Evolutionary conservation across 2,113 vertebrate species (phyloP).

Genomic region (Cochlearius cochlearius): DNA sequence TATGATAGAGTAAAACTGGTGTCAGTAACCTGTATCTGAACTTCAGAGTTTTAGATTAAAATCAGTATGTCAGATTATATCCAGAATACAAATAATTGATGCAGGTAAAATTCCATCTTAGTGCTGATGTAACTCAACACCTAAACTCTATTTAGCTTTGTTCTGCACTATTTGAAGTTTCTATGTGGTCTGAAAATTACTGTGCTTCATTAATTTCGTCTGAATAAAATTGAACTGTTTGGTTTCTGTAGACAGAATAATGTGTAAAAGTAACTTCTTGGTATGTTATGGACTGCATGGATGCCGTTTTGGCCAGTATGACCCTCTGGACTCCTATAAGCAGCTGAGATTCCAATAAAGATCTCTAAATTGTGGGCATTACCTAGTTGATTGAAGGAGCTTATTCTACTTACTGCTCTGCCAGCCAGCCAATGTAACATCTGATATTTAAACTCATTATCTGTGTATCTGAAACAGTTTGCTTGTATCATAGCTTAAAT

Average conservation of each 20-base stretch:
- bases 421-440: conserved; percentile 54
- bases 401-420: conserved; percentile 23
- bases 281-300: neutral
- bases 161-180: conserved; percentile 33
- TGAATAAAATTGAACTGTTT: neutral
- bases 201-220: conserved; percentile 22
- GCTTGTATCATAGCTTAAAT: conserved; percentile 62
- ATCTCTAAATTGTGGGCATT: neutral
- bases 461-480: conserved; percentile 66
- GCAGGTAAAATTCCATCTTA: neutral
- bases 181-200: conserved; percentile 1
- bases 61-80: neutral
- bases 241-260: neutral
- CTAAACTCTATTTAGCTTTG: neutral
- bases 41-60: neutral
- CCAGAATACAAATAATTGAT: conserved; percentile 10
- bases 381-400: conserved; percentile 18
- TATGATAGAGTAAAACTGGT: neutral
- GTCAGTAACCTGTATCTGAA: neutral
- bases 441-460: conserved; percentile 67
- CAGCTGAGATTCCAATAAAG: conserved; percentile 9
- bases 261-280: neutral
- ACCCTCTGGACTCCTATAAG: neutral
- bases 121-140: neutral
- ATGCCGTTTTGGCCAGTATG: neutral